A percentile compares a stretch with the other conserved stretches of the same genome.
These are phyloP conservation scores for Arremon aurantiirostris DNA, from an alignment of 2,797 vertebrate genomes.

Conservation along the genomic window DNA sequence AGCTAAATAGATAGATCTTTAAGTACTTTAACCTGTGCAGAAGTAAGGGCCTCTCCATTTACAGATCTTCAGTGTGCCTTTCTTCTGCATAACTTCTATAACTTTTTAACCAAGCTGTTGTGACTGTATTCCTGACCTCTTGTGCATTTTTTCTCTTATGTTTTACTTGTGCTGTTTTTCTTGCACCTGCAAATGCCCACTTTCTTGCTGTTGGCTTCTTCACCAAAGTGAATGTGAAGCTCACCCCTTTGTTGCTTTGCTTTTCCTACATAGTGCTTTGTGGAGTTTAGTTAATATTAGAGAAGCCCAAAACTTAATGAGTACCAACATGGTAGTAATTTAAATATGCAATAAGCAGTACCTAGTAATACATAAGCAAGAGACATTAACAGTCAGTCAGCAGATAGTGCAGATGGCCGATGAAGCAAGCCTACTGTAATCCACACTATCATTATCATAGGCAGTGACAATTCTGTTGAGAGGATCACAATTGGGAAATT, in stretches of 20 bases:
- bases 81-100: neutral
- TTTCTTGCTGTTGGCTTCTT: neutral
- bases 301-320: neutral
- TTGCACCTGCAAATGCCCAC: neutral
- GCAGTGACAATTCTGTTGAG: neutral
- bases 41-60: neutral
- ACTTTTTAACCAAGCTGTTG: neutral
- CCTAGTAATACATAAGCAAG: neutral
- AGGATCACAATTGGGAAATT: neutral
- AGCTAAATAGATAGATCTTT: neutral
- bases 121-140: neutral
- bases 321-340: neutral
- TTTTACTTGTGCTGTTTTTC: neutral
- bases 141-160: fast-evolving
- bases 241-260: neutral
- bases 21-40: neutral
- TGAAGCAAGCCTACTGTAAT: neutral
- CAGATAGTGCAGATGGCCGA: neutral
- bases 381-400: neutral
- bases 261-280: neutral
- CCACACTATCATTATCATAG: neutral
- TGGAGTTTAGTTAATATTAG: neutral
- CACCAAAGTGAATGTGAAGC: neutral
- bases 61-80: neutral
- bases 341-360: neutral